Evolutionary conservation across 2,888 invertebrate genomes (phyloP).

Genomic region (Apamea anceps): DNA sequence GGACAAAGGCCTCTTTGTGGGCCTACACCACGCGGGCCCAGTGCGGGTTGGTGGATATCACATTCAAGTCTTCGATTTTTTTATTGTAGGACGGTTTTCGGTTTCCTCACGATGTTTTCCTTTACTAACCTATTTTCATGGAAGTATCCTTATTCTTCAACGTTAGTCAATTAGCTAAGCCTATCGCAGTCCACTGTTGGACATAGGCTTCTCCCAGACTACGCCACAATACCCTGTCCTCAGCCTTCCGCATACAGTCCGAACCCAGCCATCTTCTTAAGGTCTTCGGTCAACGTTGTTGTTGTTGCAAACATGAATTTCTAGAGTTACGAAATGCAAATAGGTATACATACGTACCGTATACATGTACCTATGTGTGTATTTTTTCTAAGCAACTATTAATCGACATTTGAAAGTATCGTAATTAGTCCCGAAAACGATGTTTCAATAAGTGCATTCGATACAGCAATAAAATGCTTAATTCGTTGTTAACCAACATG

Average conservation of each 20-base stretch:
- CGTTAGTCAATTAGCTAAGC: too few relatives aligned
- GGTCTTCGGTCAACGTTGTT: not conserved
- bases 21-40: not conserved
- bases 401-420: not conserved
- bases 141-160: not conserved
- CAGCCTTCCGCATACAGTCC: too few relatives aligned
- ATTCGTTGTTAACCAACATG: not conserved
- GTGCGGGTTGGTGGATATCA: too few relatives aligned
- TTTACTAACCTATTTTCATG: not conserved
- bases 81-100: not conserved
- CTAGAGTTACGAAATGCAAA: not conserved
- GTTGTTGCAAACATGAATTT: not conserved
- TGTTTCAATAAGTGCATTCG: not conserved
- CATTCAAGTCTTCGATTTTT: not conserved
- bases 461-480: slow-evolving; percentile 3
- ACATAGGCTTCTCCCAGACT: too few relatives aligned
- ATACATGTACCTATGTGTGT: too few relatives aligned
- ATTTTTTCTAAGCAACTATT: too few relatives aligned
- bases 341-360: too few relatives aligned
- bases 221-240: too few relatives aligned
- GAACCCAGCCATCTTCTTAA: too few relatives aligned
- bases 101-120: not conserved
- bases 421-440: slow-evolving; percentile 2
- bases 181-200: too few relatives aligned
- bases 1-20: not conserved